Evolutionary conservation across 2,797 vertebrate genomes (phyloP).

Genomic region (Poecile montanus): DNA sequence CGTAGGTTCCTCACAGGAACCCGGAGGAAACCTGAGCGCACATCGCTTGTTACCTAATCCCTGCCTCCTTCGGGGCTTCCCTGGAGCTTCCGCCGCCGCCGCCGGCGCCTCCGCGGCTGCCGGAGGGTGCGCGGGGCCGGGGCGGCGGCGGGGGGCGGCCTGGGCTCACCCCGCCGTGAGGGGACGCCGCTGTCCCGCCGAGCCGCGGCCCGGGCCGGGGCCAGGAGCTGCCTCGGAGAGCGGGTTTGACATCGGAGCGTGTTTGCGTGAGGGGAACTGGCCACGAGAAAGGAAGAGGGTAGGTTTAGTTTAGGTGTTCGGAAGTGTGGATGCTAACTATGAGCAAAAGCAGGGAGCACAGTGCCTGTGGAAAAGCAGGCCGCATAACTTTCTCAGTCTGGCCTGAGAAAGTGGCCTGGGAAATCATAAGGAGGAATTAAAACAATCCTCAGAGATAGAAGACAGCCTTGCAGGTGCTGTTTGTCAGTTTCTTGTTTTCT

Average conservation of each 20-base stretch:
- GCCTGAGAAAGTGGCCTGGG: no score
- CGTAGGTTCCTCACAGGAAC: conserved; percentile 52
- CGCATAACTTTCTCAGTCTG: no score
- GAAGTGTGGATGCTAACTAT: no score
- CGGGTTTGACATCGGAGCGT: background rate
- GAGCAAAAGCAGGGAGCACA: no score
- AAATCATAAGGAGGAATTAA: no score
- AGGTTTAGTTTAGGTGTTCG: background rate
- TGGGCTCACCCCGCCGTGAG: background rate
- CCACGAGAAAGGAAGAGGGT: background rate
- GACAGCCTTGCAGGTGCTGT: no score
- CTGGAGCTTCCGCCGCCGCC: background rate
- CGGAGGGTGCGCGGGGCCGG: background rate
- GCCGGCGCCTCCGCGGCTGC: background rate
- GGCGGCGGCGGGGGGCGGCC: background rate
- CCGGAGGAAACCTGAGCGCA: conserved; percentile 51
- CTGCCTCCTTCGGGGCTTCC: conserved; percentile 48
- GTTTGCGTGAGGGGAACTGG: background rate
- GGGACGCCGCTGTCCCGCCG: background rate
- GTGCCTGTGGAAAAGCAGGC: no score
- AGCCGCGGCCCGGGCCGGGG: background rate
- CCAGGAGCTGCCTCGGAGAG: background rate
- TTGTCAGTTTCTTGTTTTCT: no score
- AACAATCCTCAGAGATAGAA: no score
- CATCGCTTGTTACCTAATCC: conserved; percentile 37